phyloP scores from a whole-genome alignment of 2,797 vertebrate genomes.

The Acanthiza pusilla region DNA sequence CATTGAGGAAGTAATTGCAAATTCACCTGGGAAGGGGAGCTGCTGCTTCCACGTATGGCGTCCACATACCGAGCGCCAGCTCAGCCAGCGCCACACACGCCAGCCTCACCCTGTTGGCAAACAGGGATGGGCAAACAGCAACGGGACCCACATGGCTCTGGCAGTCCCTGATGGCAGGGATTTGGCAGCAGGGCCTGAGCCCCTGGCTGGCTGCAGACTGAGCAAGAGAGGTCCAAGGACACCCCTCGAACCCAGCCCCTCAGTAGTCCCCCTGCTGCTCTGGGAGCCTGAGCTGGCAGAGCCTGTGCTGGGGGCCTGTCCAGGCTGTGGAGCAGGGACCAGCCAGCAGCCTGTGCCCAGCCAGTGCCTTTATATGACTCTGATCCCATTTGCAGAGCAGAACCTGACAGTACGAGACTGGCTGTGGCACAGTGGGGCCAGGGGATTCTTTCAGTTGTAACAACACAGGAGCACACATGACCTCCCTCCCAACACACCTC shows the following conservation, averaged over 20 bases:
- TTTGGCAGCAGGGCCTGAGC: neutral
- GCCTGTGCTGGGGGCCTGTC: neutral
- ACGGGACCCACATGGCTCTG: neutral
- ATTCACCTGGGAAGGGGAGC: neutral
- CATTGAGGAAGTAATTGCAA: neutral
- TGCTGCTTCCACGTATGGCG: neutral
- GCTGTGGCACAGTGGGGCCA: fast-evolving
- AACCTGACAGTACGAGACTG: neutral
- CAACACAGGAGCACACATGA: neutral
- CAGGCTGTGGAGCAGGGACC: neutral
- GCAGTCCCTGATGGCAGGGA: neutral
- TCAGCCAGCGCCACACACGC: neutral
- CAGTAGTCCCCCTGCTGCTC: fast-evolving
- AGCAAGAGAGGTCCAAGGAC: neutral
- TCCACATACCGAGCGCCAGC: neutral
- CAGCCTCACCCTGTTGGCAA: constrained; percentile 61
- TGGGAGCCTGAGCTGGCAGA: neutral
- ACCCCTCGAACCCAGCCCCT: neutral
- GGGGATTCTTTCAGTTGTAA: neutral
- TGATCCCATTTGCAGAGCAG: neutral
- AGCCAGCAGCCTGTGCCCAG: neutral
- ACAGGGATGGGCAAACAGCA: constrained; percentile 58
- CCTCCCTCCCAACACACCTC: neutral
- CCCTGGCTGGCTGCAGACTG: fast-evolving
- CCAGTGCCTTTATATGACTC: fast-evolving